A percentile compares a stretch with the other conserved stretches of the same genome.
phyloP scores from a whole-genome alignment of 2,888 invertebrate genomes.

The Amphipyra berbera region DNA sequence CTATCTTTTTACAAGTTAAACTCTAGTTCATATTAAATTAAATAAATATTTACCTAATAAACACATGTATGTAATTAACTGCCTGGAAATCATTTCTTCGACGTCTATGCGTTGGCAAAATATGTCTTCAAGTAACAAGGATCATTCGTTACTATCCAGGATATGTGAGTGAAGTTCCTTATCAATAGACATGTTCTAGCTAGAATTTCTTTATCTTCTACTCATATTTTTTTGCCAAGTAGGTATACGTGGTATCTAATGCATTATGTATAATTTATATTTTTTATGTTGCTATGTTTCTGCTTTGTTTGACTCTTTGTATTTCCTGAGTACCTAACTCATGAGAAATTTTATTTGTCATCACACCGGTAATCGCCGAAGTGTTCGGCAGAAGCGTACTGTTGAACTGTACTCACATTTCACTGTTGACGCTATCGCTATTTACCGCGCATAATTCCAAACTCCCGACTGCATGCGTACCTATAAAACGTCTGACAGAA shows the following conservation, averaged over 20 bases:
- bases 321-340: not conserved
- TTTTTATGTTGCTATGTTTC: conserved; percentile 3
- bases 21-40: not conserved
- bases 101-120: conserved; percentile 18
- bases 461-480: too few relatives aligned
- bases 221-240: conserved; percentile 28
- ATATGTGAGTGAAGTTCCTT: conserved; percentile 30
- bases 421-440: too few relatives aligned
- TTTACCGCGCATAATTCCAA: too few relatives aligned
- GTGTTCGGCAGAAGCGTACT: too few relatives aligned
- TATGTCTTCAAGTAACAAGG: conserved; percentile 20
- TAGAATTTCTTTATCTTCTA: conserved; percentile 39
- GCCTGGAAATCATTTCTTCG: conserved; percentile 26
- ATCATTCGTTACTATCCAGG: conserved; percentile 19
- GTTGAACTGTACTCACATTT: too few relatives aligned
- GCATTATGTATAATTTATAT: too few relatives aligned
- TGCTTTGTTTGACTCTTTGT: not conserved
- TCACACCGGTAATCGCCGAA: too few relatives aligned
- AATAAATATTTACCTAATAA: conserved; percentile 34
- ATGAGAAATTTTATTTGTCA: too few relatives aligned
- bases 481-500: too few relatives aligned
- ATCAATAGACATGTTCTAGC: conserved; percentile 27
- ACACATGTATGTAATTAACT: conserved; percentile 13
- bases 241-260: too few relatives aligned
- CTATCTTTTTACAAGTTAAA: too few relatives aligned